Conservation (phyloP, 2,797 vertebrate genomes). For the Myotis myotis region DNA sequence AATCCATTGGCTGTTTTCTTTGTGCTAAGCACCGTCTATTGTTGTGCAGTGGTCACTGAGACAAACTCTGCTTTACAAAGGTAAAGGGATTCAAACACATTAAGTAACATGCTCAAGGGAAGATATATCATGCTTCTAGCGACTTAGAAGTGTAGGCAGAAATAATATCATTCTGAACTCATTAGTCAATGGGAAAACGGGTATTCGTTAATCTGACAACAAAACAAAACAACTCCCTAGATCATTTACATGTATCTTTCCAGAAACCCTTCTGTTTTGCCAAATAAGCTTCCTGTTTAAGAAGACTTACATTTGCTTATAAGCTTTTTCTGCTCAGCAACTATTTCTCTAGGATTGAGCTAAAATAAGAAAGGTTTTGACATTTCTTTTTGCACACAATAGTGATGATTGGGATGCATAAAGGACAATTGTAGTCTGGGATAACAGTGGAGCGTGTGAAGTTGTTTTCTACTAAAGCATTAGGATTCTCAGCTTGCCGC, state of each 20-base stretch:
- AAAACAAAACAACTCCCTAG: not conserved
- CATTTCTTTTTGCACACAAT: constrained; percentile 20
- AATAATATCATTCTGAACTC: not conserved
- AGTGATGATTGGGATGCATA: not conserved
- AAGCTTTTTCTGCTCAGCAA: not conserved
- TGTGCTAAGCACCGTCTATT: not conserved
- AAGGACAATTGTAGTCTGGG: not conserved
- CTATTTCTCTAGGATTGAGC: not conserved
- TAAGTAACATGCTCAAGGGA: not conserved
- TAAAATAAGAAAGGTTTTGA: constrained; percentile 33
- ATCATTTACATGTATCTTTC: not conserved
- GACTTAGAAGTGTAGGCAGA: not conserved
- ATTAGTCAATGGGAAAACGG: not conserved
- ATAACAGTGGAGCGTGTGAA: not conserved
- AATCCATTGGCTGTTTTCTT: not conserved
- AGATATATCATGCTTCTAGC: not conserved
- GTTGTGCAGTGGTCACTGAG: not conserved
- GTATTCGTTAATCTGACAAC: not conserved
- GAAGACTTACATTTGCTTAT: not conserved
- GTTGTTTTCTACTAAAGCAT: constrained; percentile 45
- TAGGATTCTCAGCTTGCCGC: constrained; percentile 29
- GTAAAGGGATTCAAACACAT: not conserved
- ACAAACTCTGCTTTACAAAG: not conserved
- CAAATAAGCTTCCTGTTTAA: not conserved
- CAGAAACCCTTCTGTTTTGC: constrained; percentile 17